Conservation (phyloP, 64 coral and sea anemone genomes). For the Montipora cactus region DNA sequence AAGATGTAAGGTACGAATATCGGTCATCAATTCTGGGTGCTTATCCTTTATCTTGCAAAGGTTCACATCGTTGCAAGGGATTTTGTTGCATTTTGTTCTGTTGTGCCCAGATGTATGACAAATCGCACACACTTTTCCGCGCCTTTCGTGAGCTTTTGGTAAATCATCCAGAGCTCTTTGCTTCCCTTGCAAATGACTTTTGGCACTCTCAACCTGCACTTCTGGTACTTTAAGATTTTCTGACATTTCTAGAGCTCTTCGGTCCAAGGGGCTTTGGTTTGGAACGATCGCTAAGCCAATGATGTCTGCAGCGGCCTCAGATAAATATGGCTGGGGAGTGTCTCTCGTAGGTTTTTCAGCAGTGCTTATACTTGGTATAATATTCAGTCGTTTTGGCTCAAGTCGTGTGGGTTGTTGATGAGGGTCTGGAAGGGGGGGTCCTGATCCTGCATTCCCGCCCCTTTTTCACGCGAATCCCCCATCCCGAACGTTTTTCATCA, state of each 20-base stretch:
- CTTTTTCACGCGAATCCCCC: no score
- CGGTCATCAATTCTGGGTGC: constrained; percentile 13
- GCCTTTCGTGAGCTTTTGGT: not conserved
- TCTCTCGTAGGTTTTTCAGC: constrained; percentile 20
- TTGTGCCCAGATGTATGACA: constrained; percentile 33
- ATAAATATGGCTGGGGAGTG: not conserved
- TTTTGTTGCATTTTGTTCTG: not conserved
- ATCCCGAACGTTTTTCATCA: no score
- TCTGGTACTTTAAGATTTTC: constrained; percentile 43
- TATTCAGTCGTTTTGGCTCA: constrained; percentile 29
- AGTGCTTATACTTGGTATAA: not conserved
- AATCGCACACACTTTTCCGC: constrained; percentile 42
- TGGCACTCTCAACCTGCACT: constrained; percentile 58
- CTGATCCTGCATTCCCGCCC: no score
- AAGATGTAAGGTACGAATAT: constrained; percentile 33
- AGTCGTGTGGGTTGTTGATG: not conserved
- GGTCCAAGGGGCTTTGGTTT: constrained; percentile 1
- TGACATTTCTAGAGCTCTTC: constrained; percentile 49
- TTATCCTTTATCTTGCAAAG: constrained; percentile 18
- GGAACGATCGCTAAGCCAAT: not conserved
- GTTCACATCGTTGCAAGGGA: constrained; percentile 36
- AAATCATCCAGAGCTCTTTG: constrained; percentile 37
- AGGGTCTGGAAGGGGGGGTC: no score
- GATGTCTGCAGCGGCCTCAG: not conserved
- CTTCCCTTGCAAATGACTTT: constrained; percentile 58